Evolutionary conservation across 2,113 vertebrate species (phyloP).

Genomic region (Felis chaus): DNA sequence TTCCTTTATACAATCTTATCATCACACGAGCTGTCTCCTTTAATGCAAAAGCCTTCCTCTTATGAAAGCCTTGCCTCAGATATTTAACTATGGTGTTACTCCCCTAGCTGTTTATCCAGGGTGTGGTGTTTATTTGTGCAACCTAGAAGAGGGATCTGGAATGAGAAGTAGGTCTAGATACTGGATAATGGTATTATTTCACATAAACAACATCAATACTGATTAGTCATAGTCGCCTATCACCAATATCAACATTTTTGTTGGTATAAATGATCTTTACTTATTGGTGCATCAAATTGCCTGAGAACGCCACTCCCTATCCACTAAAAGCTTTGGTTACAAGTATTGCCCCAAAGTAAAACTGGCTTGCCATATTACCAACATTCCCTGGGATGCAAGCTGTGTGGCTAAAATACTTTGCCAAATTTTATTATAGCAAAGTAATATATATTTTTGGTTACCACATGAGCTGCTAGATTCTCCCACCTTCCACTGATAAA

Average conservation of each 20-base stretch:
- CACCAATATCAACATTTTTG: slow-evolving; percentile 43
- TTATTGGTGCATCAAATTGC: neutral
- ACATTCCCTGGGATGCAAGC: neutral
- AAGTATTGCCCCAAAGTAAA: neutral
- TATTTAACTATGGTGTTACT: neutral
- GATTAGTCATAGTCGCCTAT: slow-evolving; percentile 23
- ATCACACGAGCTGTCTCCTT: neutral
- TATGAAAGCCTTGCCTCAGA: neutral
- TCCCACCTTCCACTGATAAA: neutral
- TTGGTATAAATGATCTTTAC: neutral
- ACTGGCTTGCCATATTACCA: neutral
- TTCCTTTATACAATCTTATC: neutral
- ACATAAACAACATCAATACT: neutral
- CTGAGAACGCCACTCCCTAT: neutral
- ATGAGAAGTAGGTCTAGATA: slow-evolving; percentile 4
- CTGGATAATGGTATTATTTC: neutral
- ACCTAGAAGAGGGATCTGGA: neutral
- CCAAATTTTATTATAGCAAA: neutral
- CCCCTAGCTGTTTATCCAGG: neutral
- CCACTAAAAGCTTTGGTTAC: neutral
- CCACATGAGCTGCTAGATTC: neutral
- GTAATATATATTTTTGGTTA: neutral
- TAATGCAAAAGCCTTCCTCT: neutral
- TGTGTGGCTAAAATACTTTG: neutral
- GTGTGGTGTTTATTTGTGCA: neutral